Percentiles rank a stretch among this genome's conserved stretches.
Evolutionary conservation across 1,140 invertebrate genomes (phyloP).

Genomic region (Cardiocondyla obscurior): DNA sequence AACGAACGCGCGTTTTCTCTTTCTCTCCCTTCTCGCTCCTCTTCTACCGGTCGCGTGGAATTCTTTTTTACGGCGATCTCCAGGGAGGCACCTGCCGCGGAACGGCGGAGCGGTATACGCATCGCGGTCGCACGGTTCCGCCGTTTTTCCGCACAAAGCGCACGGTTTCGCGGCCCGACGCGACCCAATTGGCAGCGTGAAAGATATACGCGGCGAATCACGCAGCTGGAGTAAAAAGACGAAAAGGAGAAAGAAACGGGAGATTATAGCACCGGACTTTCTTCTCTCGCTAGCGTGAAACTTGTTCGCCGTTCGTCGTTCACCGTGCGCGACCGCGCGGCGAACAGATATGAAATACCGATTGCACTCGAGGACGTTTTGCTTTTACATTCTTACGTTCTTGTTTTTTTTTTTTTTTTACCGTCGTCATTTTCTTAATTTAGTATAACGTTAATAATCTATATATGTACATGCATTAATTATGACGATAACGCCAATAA

Average conservation of each 20-base stretch:
- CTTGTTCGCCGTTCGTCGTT: slow-evolving; percentile 8
- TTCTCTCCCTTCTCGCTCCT: neutral
- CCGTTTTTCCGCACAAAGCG: slow-evolving; percentile 43
- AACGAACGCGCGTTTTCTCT: slow-evolving; percentile 57
- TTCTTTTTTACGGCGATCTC: slow-evolving; percentile 36
- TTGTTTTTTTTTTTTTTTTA: neutral
- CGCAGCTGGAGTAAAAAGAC: slow-evolving; percentile 1
- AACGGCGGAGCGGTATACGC: slow-evolving; percentile 22
- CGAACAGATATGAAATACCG: neutral
- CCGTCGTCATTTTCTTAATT: neutral
- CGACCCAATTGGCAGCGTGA: slow-evolving; percentile 48
- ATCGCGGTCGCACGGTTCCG: slow-evolving; percentile 20
- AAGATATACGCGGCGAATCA: slow-evolving; percentile 45
- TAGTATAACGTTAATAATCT: neutral
- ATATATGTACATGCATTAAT: neutral
- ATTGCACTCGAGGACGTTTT: neutral
- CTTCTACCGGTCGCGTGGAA: slow-evolving; percentile 11
- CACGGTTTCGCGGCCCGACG: slow-evolving; percentile 27
- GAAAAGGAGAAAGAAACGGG: slow-evolving; percentile 7
- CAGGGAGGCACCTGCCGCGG: slow-evolving; percentile 32
- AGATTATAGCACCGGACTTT: slow-evolving; percentile 30
- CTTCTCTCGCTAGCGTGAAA: slow-evolving; percentile 32
- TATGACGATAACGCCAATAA: neutral
- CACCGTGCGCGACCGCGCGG: slow-evolving; percentile 4
- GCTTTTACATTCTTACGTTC: neutral